Base-by-base conservation (phyloP, 2,113 vertebrate species). In the Pseudonaja textilis region DNA sequence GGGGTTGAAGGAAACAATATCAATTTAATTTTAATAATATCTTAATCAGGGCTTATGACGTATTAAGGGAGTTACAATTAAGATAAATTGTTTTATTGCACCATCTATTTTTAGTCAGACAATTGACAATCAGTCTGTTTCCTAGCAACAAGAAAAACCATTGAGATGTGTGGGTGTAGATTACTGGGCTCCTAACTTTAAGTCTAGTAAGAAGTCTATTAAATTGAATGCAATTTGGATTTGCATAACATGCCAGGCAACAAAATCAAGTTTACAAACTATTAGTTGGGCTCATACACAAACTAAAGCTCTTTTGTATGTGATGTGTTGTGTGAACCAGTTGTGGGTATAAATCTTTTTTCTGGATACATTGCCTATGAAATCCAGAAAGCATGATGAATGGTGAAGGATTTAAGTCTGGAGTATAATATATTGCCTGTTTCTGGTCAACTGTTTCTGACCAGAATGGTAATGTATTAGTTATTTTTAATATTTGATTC, bases 1-100 rank as follows among this genome's bases (percentile, higher is more conserved):
- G 91, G 94, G 93, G 3, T 8, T 93, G 16, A 64, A 85, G 85
- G 50, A 5, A 34, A 18, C 56, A n/a, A 26, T 89, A 5, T 81
- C 16, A 3, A 91, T 9, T 59, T 1, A 92, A 3, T 0, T 0
- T 86, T 93, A 29, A 39, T 91, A 9, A 26, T 0, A 0, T 81
- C 74, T 81, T 39, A 81, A 81, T 81, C 18, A 39, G 1, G 69
- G 1, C 7, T 52, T 6, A 52, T 81, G 34, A 87, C 45, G 95
- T 91, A 5, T 39, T 29, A 90, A 50, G 54, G 12, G 8, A 0
- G 0, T 94, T 94, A 69, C 52, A 10, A 45, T 8, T 64, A 85
- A 57, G 85, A 89, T 7, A 89, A 18, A 85, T 10, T 55, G 26
- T 14, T 52, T 81, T 61, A 61, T 34, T 47, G 55, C 56, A n/a